Percentiles rank a stretch among this genome's conserved stretches.
These are phyloP conservation scores for Odontomachus brunneus DNA, from an alignment of 1,140 invertebrate species.

Conservation along the genomic window DNA sequence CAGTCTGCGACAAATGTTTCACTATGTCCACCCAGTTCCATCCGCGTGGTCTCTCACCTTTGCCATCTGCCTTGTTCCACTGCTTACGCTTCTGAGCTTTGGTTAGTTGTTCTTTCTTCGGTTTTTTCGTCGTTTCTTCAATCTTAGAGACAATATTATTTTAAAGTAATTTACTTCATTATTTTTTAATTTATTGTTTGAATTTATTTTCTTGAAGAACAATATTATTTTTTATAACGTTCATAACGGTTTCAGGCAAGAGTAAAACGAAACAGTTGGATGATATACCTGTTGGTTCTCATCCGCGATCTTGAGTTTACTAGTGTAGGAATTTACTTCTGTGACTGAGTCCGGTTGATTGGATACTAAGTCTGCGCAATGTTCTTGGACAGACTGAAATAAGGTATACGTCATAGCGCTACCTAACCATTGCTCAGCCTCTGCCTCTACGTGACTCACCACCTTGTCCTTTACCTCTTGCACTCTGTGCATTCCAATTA, in stretches of 20 bases:
- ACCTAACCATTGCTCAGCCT: constrained; percentile 93
- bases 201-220: no score
- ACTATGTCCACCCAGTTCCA: constrained; percentile 98
- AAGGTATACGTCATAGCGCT: constrained; percentile 97
- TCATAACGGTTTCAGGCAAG: background rate
- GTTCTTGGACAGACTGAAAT: constrained; percentile 96
- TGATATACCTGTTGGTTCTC: constrained; percentile 72
- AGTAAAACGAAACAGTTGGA: background rate
- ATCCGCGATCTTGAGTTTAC: constrained; percentile 76
- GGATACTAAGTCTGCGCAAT: constrained; percentile 89
- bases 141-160: constrained; percentile 2
- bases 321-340: constrained; percentile 74
- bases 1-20: constrained; percentile 96
- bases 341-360: constrained; percentile 88
- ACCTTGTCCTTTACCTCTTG: constrained; percentile 91
- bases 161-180: no score
- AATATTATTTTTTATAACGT: no score
- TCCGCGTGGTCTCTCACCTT: constrained; percentile 94
- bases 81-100: constrained; percentile 96
- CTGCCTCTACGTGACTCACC: constrained; percentile 87
- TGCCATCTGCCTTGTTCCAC: constrained; percentile 93
- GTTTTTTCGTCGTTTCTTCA: constrained; percentile 85
- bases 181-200: no score
- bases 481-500: constrained; percentile 86
- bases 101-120: constrained; percentile 93